phyloP scores from a whole-genome alignment of 1,140 invertebrate species.

The Conus betulinus region DNA sequence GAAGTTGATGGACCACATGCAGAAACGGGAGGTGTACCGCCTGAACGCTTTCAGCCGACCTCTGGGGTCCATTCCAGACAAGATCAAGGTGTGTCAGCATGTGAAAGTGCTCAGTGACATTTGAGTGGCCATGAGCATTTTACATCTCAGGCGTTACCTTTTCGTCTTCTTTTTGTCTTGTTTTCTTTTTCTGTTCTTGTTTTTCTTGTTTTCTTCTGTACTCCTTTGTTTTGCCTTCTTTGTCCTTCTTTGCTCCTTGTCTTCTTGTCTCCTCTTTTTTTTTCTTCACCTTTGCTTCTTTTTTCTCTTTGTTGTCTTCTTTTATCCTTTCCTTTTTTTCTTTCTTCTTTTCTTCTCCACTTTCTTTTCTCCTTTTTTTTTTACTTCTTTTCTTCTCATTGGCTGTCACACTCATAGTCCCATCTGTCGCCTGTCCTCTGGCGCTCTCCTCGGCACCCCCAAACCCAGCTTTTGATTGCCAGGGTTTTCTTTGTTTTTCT shows the following conservation, averaged over 20 bases:
- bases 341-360: not conserved
- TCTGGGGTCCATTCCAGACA: conserved; percentile 50
- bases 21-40: conserved; percentile 53
- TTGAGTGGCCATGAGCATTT: not conserved
- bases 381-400: no score
- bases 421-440: no score
- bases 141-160: not conserved
- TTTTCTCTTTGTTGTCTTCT: not conserved
- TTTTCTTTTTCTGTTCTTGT: not conserved
- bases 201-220: not conserved
- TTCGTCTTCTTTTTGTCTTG: no score
- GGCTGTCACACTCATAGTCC: no score
- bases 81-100: conserved; percentile 20
- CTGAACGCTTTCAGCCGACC: conserved; percentile 64
- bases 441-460: no score
- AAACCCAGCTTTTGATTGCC: no score
- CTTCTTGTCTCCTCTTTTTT: not conserved
- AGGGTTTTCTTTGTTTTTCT: no score
- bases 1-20: conserved; percentile 53
- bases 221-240: not conserved
- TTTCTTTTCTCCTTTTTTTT: no score
- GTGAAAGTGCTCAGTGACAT: no score
- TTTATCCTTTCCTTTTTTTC: not conserved
- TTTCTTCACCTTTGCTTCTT: not conserved
- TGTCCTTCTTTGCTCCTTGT: not conserved